These are phyloP conservation scores for Torymus texanus DNA, from an alignment of 2,888 invertebrate species.

Conservation along the genomic window DNA sequence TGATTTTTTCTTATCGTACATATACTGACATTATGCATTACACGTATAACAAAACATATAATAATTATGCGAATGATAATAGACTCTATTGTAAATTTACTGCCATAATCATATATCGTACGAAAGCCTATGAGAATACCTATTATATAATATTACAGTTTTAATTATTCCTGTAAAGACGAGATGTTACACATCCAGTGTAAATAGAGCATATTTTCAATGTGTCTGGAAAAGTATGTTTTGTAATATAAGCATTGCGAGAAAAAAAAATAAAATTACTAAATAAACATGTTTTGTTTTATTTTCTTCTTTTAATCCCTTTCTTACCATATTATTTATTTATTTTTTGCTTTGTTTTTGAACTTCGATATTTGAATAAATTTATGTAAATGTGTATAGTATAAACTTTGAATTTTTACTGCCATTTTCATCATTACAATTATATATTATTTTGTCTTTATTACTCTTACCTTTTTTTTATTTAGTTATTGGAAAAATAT, in stretches of 20 bases:
- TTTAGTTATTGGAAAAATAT: too few species aligned
- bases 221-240: conserved; percentile 75
- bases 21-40: conserved; percentile 61
- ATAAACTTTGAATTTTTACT: too few species aligned
- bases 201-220: conserved; percentile 75
- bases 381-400: too few species aligned
- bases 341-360: too few species aligned
- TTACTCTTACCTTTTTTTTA: too few species aligned
- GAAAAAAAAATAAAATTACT: conserved; percentile 73
- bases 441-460: too few species aligned
- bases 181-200: conserved; percentile 71
- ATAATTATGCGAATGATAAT: conserved; percentile 63
- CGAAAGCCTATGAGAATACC: conserved; percentile 72
- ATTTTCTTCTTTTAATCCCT: conserved; percentile 41
- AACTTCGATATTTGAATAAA: too few species aligned
- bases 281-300: conserved; percentile 58
- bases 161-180: conserved; percentile 72
- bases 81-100: conserved; percentile 75
- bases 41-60: conserved; percentile 64
- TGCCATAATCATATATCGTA: conserved; percentile 74
- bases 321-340: background rate
- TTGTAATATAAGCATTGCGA: conserved; percentile 75
- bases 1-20: conserved; percentile 54
- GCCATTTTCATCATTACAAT: too few species aligned
- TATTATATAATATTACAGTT: conserved; percentile 65